phyloP scores from a whole-genome alignment of 1,140 invertebrate genomes.

The Lethrus apterus region DNA sequence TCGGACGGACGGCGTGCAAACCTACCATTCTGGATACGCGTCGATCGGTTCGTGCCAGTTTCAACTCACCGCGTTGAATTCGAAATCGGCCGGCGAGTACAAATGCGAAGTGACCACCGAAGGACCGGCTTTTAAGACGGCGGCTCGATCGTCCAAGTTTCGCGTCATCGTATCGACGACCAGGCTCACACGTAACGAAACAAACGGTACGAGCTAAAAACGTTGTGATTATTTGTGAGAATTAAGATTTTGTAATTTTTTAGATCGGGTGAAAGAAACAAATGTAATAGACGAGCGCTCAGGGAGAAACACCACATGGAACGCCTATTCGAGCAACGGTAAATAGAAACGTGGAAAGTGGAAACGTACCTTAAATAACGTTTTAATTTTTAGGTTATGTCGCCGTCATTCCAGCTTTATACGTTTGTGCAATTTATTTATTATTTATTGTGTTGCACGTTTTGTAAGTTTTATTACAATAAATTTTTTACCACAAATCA shows the following conservation, averaged over 20 bases:
- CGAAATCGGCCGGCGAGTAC: conserved; percentile 45
- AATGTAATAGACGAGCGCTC: not conserved
- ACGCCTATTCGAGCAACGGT: no score
- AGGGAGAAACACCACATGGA: no score
- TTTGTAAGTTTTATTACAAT: no score
- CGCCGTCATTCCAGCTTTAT: no score
- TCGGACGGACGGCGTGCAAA: conserved; percentile 24
- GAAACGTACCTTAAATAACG: no score
- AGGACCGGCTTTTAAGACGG: conserved; percentile 47
- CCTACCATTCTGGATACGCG: conserved; percentile 15
- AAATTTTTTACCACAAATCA: no score
- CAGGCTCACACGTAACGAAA: not conserved
- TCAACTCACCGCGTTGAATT: conserved; percentile 23
- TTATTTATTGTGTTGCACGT: no score
- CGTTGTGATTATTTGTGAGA: not conserved
- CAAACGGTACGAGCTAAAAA: not conserved
- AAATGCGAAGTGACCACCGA: conserved; percentile 53
- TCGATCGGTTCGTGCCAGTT: conserved; percentile 28
- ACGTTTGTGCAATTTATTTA: no score
- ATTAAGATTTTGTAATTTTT: not conserved
- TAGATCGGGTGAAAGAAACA: not conserved
- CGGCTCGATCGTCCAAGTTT: conserved; percentile 17
- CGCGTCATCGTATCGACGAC: conserved; percentile 4
- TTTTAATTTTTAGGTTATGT: no score
- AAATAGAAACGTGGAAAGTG: no score